A percentile compares a stretch with the other conserved stretches of the same genome.
Evolutionary conservation across 1,140 invertebrate species (phyloP).

Genomic region (Cotesia glomerata): DNA sequence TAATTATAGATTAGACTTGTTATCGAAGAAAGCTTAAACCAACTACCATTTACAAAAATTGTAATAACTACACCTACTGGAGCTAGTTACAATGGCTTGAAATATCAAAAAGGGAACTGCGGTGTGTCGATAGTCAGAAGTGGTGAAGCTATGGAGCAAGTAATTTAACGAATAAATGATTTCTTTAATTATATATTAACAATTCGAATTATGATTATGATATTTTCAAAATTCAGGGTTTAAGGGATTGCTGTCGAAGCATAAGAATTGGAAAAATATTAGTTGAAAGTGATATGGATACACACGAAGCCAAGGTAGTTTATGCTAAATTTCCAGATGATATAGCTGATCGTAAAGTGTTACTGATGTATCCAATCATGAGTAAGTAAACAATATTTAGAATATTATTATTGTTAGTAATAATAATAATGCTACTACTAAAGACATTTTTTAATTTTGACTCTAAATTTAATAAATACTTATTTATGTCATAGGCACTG

Average conservation of each 20-base stretch:
- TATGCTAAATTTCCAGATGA: slow-evolving; percentile 98
- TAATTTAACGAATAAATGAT: slow-evolving; percentile 41
- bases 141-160: slow-evolving; percentile 98
- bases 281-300: slow-evolving; percentile 95
- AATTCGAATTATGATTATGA: slow-evolving; percentile 1
- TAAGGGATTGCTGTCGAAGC: slow-evolving; percentile 95
- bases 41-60: slow-evolving; percentile 90
- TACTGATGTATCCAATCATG: slow-evolving; percentile 99
- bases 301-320: slow-evolving; percentile 94
- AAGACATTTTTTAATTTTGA: no score
- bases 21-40: slow-evolving; percentile 98
- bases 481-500: slow-evolving; percentile 69
- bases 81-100: slow-evolving; percentile 87
- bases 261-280: slow-evolving; percentile 98
- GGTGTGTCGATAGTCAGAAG: slow-evolving; percentile 96
- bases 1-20: slow-evolving; percentile 70
- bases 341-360: slow-evolving; percentile 85
- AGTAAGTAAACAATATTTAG: slow-evolving; percentile 66
- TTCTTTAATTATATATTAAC: background rate
- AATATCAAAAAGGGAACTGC: slow-evolving; percentile 95
- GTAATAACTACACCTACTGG: slow-evolving; percentile 92
- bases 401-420: background rate
- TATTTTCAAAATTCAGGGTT: slow-evolving; percentile 68
- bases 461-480: background rate
- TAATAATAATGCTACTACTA: no score